Conservation (phyloP, 30 jellyfish, hydroid and myxozoan species). For the Aurelia sp. region DNA sequence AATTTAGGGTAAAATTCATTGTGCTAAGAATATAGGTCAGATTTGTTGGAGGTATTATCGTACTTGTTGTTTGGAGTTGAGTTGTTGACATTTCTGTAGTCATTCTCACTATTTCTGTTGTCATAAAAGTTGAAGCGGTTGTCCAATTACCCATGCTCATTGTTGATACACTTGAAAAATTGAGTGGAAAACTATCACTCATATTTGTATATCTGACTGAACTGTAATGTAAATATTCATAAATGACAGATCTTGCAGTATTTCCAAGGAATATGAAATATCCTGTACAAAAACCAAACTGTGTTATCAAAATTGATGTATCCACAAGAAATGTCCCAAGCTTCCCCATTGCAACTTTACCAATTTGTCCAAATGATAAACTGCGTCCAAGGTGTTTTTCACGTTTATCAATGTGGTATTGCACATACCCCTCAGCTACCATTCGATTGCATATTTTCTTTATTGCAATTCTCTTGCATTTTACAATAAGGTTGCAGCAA, state of each 20-base stretch:
- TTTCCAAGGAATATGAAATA: slow-evolving; percentile 93
- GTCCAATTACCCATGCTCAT: not conserved
- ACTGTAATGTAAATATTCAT: slow-evolving; percentile 48
- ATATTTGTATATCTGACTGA: slow-evolving; percentile 8
- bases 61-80: not conserved
- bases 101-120: too few species aligned
- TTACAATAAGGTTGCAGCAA: slow-evolving; percentile 91
- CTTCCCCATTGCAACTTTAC: slow-evolving; percentile 85
- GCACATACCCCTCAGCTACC: slow-evolving; percentile 65
- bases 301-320: slow-evolving; percentile 87
- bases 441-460: slow-evolving; percentile 60
- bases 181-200: slow-evolving; percentile 27
- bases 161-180: not conserved
- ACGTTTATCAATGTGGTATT: slow-evolving; percentile 31
- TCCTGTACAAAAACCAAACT: slow-evolving; percentile 93
- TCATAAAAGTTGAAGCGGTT: not conserved
- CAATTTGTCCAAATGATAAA: slow-evolving; percentile 89
- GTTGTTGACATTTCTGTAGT: not conserved
- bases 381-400: slow-evolving; percentile 79
- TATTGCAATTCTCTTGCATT: slow-evolving; percentile 82
- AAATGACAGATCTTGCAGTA: slow-evolving; percentile 84
- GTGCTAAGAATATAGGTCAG: not conserved
- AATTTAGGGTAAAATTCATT: not conserved
- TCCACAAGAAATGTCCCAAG: slow-evolving; percentile 91
- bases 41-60: not conserved